Base-by-base conservation (phyloP, 1,140 invertebrate species). In the Cotesia glomerata region DNA sequence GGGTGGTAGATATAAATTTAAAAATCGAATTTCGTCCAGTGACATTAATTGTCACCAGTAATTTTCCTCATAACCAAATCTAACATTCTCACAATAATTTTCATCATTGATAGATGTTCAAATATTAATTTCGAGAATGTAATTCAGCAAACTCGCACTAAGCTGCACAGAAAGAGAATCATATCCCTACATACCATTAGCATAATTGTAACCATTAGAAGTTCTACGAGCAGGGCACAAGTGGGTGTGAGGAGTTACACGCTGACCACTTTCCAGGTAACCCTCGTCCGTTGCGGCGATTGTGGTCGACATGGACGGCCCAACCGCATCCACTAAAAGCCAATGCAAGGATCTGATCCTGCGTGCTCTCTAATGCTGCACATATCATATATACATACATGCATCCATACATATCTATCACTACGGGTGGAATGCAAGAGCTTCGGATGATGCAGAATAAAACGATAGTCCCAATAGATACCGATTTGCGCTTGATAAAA, bases 291-390 rank as follows among this genome's bases (percentile, higher is more conserved):
- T 74, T 76, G 75, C 32, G 75, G 75, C 69, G 16, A 62, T 63
- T 59, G 75, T 59, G 75, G 75, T 76, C 58, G 62, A 36, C 61
- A 65, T 64, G 71, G 45, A 74, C 65, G 9, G 75, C 65, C 71
- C 54, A 13, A 72, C 72, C 75, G 35, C 68, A 72, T 76, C 72
- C 62, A 76, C 75, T 76, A 74, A 76, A 74, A 76, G 66, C 72
- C 69, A 73, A 69, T 69, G 36, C 45, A 69, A 59, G 32, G 36
- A 67, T 67, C 65, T 67, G 65, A 54, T 49, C 49, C 8, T 36
- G 18, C 14, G 26, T 26, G 26, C 26, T 26, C 26, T 26, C 26
- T 26, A 26, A 26, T 26, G 26, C 26, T 26, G 1, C 26, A 26
- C 26, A 26, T 2, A 2, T 26, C 26, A 26, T 26, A 26, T 26